Evolutionary conservation across 2,113 vertebrate species (phyloP).

Genomic region (Vanacampus margaritifer): DNA sequence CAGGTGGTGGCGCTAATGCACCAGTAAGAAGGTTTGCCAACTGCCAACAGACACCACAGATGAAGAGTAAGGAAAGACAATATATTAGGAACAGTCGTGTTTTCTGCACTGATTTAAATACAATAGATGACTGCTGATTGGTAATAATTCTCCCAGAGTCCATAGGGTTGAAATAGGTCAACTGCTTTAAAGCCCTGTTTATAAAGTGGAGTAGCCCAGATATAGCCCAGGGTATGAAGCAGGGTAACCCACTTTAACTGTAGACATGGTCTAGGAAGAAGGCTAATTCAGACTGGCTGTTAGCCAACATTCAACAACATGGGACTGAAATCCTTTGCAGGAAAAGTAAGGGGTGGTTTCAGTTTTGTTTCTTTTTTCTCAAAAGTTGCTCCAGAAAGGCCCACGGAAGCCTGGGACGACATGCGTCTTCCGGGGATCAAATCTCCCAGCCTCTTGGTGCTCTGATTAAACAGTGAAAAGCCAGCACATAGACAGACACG

Average conservation of each 20-base stretch:
- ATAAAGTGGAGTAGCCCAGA: conserved; percentile 4
- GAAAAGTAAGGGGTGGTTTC: conserved; percentile 11
- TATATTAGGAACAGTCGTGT: too few relatives aligned
- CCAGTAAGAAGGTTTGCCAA: too few relatives aligned
- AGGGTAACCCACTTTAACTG: conserved; percentile 6
- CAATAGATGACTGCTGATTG: too few relatives aligned
- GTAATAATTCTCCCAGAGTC: neutral
- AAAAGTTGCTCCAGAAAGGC: conserved; percentile 53
- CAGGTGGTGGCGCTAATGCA: too few relatives aligned
- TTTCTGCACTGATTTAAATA: too few relatives aligned
- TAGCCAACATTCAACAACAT: neutral
- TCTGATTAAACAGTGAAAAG: conserved; percentile 61
- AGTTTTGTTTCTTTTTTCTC: conserved; percentile 15
- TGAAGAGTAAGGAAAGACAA: too few relatives aligned
- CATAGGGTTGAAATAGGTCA: neutral
- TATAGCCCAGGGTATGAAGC: conserved; percentile 4
- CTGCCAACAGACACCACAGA: too few relatives aligned
- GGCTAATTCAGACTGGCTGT: neutral
- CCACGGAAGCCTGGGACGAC: conserved; percentile 34
- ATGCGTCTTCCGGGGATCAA: conserved; percentile 37
- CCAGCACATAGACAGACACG: conserved; percentile 27
- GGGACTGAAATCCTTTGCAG: conserved; percentile 13
- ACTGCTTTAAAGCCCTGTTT: neutral
- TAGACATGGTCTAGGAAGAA: neutral
- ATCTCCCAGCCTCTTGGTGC: conserved; percentile 48